Conservation (phyloP, 2,888 invertebrate species). For the Callinectes sapidus region DNA sequence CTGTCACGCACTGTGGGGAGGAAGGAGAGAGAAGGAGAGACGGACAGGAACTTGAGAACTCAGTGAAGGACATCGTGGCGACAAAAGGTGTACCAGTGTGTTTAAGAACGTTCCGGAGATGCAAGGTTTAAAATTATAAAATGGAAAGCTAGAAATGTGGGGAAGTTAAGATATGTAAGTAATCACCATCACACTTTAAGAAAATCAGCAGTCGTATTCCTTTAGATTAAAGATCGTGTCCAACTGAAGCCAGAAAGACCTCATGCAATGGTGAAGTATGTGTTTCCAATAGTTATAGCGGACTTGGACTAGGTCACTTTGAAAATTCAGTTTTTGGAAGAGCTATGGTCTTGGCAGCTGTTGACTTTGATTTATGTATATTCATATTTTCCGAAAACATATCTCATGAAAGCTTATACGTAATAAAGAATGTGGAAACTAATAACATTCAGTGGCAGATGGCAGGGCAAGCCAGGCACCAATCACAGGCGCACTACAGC, state of each 20-base stretch:
- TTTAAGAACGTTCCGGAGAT: neutral
- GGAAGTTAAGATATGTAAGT: neutral
- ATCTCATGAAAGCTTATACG: neutral
- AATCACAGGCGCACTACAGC: neutral
- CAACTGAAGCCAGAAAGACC: neutral
- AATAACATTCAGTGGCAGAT: neutral
- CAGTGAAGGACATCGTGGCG: neutral
- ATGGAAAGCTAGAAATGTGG: neutral
- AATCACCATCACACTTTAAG: neutral
- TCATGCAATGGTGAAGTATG: neutral
- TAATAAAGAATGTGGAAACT: neutral
- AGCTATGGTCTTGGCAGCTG: neutral
- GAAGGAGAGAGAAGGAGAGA: neutral
- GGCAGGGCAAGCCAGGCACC: neutral
- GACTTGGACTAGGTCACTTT: neutral
- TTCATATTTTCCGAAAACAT: neutral
- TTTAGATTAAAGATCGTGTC: neutral
- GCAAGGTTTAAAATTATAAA: neutral
- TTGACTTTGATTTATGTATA: neutral
- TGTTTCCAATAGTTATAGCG: neutral
- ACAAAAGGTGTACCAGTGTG: neutral
- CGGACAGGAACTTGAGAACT: neutral
- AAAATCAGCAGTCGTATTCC: neutral
- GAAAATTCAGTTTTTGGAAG: neutral
- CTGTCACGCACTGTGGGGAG: conserved; percentile 14